Base-by-base conservation (phyloP, 2,888 invertebrate genomes). In the Parelbella ahira region DNA sequence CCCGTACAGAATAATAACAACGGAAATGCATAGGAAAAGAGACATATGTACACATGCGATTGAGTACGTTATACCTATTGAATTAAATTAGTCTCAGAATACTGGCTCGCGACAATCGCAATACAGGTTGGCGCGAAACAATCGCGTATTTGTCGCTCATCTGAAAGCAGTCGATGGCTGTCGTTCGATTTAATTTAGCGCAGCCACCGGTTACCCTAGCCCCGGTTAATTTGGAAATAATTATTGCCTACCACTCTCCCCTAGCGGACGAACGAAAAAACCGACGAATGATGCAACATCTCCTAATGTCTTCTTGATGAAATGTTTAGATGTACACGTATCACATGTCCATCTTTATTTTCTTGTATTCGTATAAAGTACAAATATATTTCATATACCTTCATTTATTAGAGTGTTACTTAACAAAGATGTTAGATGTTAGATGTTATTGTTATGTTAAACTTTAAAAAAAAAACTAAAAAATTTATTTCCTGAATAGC, bases 181-280 rank as follows among this genome's bases (percentile, higher is more conserved):
- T 60, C 70, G 66, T 79, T 78, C 73, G 69, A 81, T 84, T 84
- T 79, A 80, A 84, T 84, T 82, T 75, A 73, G 69, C 77, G 55
- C 81, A 79, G 63, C 78, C 75, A 71, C 71, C 60, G 70, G 72
- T 61, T 65, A 54, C 69, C 72, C 67, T 60, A 57, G 56, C 66
- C 50, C 49, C 63, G 73, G 74, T 77, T 84, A 81, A 86, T 83
- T 81, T 72, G 63, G 73, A 78, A 78, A 82, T 83, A 82, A 84
- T 86, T 82, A 81, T 72, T 74, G 63, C 70, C 62, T 58, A 58
- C 60, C 44, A 41, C 60, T 56, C 67, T 61, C 68, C 76, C 72
- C 65, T 60, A 45, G 43, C 29, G 45, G 25, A 8, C 13, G 13
- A 32, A 48, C 56, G 52, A 54, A 57, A 67, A 70, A 67, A 57